Conservation (phyloP, 1,140 invertebrate genomes). For the Anastrepha obliqua region DNA sequence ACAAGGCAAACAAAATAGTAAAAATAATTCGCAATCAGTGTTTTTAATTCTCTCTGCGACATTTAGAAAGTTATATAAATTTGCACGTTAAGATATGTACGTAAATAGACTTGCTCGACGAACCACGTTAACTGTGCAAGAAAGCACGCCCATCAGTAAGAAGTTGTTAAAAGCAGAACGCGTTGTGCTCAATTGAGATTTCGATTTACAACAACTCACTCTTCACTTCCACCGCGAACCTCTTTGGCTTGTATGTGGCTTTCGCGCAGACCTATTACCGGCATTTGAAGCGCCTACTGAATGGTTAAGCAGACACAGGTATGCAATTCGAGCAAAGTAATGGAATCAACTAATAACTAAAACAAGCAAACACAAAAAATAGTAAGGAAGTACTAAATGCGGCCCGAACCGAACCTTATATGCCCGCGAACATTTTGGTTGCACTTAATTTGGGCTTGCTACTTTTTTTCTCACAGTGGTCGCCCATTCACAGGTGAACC, state of each 20-base stretch:
- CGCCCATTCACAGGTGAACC: too few species aligned
- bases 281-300: neutral
- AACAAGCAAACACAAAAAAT: neutral
- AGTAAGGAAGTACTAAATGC: neutral
- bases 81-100: constrained; percentile 36
- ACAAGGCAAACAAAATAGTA: neutral
- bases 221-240: neutral
- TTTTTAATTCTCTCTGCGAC: neutral
- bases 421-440: too few species aligned
- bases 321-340: neutral
- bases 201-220: constrained; percentile 23
- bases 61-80: constrained; percentile 40
- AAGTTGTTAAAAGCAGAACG: constrained; percentile 3
- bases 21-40: neutral
- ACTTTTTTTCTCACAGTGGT: too few species aligned
- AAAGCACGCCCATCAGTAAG: constrained; percentile 2
- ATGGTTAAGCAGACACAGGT: neutral
- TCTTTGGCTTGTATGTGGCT: neutral
- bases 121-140: neutral
- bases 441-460: too few species aligned
- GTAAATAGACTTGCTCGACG: neutral
- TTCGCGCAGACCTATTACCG: neutral
- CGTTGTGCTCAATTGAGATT: neutral
- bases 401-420: too few species aligned
- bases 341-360: constrained; percentile 2